Conservation (phyloP, 2,113 vertebrate genomes). For the Mandrillus leucophaeus region DNA sequence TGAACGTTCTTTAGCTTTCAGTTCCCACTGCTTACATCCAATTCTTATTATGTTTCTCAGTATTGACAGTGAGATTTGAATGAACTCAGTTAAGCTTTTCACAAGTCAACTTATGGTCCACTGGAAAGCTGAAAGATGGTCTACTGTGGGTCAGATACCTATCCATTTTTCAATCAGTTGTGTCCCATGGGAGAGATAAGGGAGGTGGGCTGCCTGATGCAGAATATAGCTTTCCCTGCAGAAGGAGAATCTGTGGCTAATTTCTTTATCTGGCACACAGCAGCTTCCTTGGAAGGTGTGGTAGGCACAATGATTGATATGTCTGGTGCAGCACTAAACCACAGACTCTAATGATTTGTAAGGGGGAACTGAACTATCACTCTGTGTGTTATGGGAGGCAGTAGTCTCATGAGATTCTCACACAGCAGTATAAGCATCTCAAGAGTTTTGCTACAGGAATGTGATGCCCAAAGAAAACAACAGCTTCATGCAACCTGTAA, state of each 20-base stretch:
- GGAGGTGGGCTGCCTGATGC: neutral
- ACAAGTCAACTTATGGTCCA: neutral
- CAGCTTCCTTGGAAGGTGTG: neutral
- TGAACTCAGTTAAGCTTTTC: neutral
- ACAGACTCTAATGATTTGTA: neutral
- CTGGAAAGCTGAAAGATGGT: neutral
- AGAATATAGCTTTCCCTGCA: neutral
- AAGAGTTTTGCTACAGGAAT: conserved; percentile 45
- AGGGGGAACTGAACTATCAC: neutral
- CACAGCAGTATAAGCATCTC: neutral
- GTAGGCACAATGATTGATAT: neutral
- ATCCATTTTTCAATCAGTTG: neutral
- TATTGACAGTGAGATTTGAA: neutral
- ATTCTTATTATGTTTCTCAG: neutral
- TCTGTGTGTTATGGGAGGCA: neutral
- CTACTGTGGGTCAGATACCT: neutral
- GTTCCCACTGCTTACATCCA: neutral
- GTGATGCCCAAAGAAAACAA: conserved; percentile 48
- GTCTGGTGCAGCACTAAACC: neutral
- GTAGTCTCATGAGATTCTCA: neutral
- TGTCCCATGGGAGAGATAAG: neutral
- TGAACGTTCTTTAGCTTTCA: neutral
- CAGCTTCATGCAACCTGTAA: neutral
- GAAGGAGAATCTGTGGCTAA: neutral
- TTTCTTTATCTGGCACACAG: neutral